Conservation (phyloP, 2,888 invertebrate species). For the Clunio marinus region DNA sequence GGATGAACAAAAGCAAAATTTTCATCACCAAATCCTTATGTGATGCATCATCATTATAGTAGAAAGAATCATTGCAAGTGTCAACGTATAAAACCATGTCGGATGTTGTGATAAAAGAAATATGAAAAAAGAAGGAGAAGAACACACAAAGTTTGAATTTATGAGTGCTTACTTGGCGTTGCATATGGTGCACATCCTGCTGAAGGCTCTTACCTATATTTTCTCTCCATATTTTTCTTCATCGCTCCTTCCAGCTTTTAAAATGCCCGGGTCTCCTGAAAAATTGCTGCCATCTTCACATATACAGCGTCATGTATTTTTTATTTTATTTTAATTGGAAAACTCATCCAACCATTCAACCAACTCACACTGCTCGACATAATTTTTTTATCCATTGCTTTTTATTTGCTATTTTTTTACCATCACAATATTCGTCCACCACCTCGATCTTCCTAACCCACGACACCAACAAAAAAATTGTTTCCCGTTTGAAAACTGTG, state of each 20-base stretch:
- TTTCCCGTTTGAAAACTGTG: not conserved
- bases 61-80: too few relatives aligned
- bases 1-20: too few relatives aligned
- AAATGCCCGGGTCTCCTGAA: slow-evolving; percentile 39
- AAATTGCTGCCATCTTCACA: slow-evolving; percentile 29
- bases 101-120: too few relatives aligned
- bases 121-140: not conserved
- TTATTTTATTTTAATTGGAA: slow-evolving; percentile 38
- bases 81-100: too few relatives aligned
- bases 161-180: slow-evolving; percentile 17
- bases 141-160: not conserved
- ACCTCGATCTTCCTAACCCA: not conserved
- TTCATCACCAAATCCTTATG: too few relatives aligned
- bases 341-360: slow-evolving; percentile 7
- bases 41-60: too few relatives aligned
- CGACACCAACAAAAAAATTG: not conserved
- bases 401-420: not conserved
- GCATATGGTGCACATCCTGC: slow-evolving; percentile 11
- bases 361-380: not conserved
- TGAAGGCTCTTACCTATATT: not conserved
- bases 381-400: slow-evolving; percentile 25
- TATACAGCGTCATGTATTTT: slow-evolving; percentile 20
- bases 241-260: not conserved
- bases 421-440: not conserved
- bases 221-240: not conserved